Evolutionary conservation across 2,797 vertebrate species (phyloP).

Genomic region (Onychomys torridus): DNA sequence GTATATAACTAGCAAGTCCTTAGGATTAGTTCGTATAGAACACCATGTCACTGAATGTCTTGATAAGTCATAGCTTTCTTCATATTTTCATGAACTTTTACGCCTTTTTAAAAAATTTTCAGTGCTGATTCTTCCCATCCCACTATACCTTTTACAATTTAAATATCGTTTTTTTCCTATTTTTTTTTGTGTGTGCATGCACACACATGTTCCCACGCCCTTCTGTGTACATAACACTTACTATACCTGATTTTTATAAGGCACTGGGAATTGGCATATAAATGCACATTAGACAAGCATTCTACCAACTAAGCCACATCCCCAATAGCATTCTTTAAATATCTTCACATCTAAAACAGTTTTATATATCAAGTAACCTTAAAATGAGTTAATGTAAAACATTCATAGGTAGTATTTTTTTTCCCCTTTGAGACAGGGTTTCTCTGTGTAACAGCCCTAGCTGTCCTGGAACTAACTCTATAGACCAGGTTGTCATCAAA

Average conservation of each 20-base stretch:
- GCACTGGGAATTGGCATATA: background rate
- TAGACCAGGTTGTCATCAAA: background rate
- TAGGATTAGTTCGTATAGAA: slow-evolving; percentile 52
- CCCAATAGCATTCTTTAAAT: background rate
- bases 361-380: background rate
- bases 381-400: slow-evolving; percentile 31
- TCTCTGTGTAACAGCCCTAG: background rate
- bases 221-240: background rate
- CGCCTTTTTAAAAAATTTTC: slow-evolving; percentile 49
- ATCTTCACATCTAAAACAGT: background rate
- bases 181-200: background rate
- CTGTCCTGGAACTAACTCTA: background rate
- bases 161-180: background rate
- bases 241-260: background rate
- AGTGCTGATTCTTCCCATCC: background rate
- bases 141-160: background rate
- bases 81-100: slow-evolving; percentile 39
- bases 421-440: background rate
- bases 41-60: background rate
- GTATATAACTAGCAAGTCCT: slow-evolving; percentile 22
- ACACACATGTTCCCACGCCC: background rate
- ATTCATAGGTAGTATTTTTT: slow-evolving; percentile 5
- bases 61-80: slow-evolving; percentile 26
- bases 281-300: background rate
- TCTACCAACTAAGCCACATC: background rate